A percentile compares a stretch with the other conserved stretches of the same genome.
These are phyloP conservation scores for Willisornis vidua DNA, from an alignment of 2,113 vertebrate species.

Conservation along the genomic window DNA sequence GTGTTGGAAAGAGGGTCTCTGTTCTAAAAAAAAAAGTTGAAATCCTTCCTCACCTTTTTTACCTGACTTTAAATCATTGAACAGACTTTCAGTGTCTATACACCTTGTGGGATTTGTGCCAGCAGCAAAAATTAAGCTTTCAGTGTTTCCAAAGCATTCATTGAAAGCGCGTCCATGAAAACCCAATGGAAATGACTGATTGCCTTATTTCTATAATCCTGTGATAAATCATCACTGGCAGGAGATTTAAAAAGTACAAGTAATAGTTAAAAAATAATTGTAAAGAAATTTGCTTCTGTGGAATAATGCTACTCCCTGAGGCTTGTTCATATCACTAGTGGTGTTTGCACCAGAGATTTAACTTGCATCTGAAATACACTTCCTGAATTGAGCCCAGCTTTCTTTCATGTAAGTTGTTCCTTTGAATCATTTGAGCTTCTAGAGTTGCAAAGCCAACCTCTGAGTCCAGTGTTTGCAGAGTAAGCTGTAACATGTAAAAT, in stretches of 20 bases:
- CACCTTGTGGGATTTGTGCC: conserved; percentile 24
- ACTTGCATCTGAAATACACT: not conserved
- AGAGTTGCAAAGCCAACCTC: not conserved
- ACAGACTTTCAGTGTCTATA: conserved; percentile 61
- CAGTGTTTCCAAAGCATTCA: not conserved
- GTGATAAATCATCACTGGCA: not conserved
- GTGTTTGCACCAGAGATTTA: not conserved
- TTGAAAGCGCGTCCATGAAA: not conserved
- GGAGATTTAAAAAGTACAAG: not conserved
- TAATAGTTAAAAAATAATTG: not conserved
- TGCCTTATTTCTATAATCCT: not conserved
- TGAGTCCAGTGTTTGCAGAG: not conserved
- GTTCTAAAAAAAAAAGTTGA: conserved; percentile 50
- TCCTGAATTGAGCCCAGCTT: not conserved
- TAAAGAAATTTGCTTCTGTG: not conserved
- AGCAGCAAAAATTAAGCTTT: conserved; percentile 31
- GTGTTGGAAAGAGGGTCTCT: conserved; percentile 55
- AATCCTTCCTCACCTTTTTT: conserved; percentile 56
- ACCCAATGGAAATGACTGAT: conserved; percentile 1
- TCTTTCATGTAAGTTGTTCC: not conserved
- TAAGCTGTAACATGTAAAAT: not conserved
- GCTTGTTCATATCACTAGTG: not conserved
- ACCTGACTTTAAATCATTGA: conserved; percentile 53
- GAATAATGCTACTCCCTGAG: not conserved
- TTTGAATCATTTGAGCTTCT: not conserved